A percentile compares a stretch with the other conserved stretches of the same genome.
phyloP scores from a whole-genome alignment of 2,888 invertebrate genomes.

The Brenthis daphne region DNA sequence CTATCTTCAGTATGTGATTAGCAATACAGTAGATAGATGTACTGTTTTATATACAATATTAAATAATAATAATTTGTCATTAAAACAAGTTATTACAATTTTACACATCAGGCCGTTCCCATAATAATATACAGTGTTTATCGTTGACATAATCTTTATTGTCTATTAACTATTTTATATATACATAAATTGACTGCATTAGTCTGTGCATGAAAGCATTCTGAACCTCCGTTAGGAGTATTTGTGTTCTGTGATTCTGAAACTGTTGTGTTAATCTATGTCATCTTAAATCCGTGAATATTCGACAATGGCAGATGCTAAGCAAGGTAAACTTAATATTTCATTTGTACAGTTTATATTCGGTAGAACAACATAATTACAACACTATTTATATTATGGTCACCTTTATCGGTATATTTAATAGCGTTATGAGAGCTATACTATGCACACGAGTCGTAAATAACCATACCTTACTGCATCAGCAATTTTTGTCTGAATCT shows the following conservation, averaged over 20 bases:
- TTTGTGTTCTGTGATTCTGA: too few species aligned
- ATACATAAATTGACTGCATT: not conserved
- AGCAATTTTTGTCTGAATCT: slow-evolving; percentile 30
- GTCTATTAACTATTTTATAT: too few species aligned
- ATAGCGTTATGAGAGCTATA: too few species aligned
- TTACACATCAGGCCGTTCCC: too few species aligned
- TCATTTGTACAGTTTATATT: slow-evolving; percentile 30
- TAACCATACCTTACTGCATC: slow-evolving; percentile 34
- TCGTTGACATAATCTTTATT: too few species aligned
- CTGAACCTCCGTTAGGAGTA: too few species aligned
- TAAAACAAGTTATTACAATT: too few species aligned
- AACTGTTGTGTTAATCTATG: slow-evolving; percentile 25
- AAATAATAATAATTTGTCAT: too few species aligned
- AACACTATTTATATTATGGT: slow-evolving; percentile 1
- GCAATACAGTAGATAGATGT: too few species aligned
- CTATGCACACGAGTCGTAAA: slow-evolving; percentile 11
- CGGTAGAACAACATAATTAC: not conserved
- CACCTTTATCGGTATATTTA: not conserved
- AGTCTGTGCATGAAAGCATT: slow-evolving; percentile 12
- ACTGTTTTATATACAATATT: too few species aligned
- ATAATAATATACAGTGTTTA: too few species aligned
- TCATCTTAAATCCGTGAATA: slow-evolving; percentile 38
- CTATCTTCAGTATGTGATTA: too few species aligned
- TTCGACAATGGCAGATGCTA: slow-evolving; percentile 78
- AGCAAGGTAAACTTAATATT: slow-evolving; percentile 69